phyloP scores from a whole-genome alignment of 2,797 vertebrate genomes.

The Pristis pectinata region DNA sequence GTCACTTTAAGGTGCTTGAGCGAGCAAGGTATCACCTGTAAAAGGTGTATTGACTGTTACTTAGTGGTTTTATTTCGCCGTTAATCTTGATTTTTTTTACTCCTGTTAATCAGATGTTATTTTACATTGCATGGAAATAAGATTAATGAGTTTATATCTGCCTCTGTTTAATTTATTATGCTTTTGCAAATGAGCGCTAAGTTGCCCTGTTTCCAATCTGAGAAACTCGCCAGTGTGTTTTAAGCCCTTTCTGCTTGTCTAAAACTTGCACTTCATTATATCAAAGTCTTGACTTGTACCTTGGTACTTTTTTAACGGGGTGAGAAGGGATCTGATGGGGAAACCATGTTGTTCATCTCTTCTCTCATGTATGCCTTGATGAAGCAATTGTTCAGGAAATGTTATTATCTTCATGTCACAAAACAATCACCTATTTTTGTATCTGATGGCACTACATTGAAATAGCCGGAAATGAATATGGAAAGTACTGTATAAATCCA shows the following conservation, averaged over 20 bases:
- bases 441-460: neutral
- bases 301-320: neutral
- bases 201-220: neutral
- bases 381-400: neutral
- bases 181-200: no score
- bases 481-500: neutral
- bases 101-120: neutral
- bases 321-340: neutral
- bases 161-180: neutral
- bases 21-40: neutral
- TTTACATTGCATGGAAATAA: neutral
- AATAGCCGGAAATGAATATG: neutral
- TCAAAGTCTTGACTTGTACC: neutral
- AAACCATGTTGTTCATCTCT: neutral
- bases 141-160: neutral
- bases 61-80: neutral
- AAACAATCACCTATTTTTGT: neutral
- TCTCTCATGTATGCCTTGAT: neutral
- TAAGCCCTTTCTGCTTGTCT: neutral
- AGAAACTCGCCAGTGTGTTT: neutral
- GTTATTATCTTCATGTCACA: neutral
- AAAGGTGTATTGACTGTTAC: neutral
- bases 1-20: neutral
- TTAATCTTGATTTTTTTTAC: neutral
- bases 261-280: neutral